Evolutionary conservation across 2,888 invertebrate genomes (phyloP), one percentile per base, ranked within the genome.

Genomic region (Neoscelio sp.): DNA sequence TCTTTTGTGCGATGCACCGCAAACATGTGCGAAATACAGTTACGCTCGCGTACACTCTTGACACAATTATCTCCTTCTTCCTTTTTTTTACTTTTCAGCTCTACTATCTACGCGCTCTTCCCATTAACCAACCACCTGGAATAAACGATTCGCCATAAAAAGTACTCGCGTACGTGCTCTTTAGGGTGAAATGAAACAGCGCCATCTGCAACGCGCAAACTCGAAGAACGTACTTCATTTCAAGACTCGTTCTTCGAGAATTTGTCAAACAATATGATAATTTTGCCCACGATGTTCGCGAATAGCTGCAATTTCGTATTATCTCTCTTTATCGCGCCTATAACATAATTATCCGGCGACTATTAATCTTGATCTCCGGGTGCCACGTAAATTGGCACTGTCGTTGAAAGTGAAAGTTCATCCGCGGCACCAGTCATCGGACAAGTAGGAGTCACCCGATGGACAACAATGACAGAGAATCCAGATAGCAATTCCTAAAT

Each of bases 341-440:
- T 44, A 67, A 40, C 40, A 60, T 42, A 52, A 67, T 75, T 67
- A 75, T 13, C 50, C 15, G 18, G 44, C 50, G 35, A 56, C 64
- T 65, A 58, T 74, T 67, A 74, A 71, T 62, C 50, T 62, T 64
- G 74, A 60, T 75, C 65, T 48, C 58, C 46, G 33, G 30, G 52
- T 56, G 50, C 46, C 64, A 33, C 48, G 60, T 71, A 68, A 79
- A 82, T 80, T 75, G 68, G 23, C 48, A 70, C 52, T 78, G 81
- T 80, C 80, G 80, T 79, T 75, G 74, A 84, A 82, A 85, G 85
- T 85, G 85, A 86, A 86, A 86, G 85, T 83, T 79, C 64, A 54
- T 26, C 76, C 79, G 65, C 52, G 44, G 42, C 54, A 64, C 48
- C 75, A 80, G 76, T 76, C 52, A 73, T 71, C 50, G 54, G 46